Conservation (phyloP, 2,888 invertebrate genomes). For the Mallateleia sp. region DNA sequence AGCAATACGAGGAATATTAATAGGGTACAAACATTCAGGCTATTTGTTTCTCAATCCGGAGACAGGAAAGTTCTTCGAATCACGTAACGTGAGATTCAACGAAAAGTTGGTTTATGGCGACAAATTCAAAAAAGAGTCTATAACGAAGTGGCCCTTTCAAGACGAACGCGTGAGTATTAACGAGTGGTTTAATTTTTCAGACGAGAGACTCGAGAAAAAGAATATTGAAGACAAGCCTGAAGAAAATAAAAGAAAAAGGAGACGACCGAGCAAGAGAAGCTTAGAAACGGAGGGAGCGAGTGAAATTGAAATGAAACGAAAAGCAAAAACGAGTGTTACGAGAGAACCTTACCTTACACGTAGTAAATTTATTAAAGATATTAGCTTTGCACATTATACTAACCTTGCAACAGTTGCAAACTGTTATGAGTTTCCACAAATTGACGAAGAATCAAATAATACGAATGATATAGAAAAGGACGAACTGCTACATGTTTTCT, state of each 20-base stretch:
- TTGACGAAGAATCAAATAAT: not conserved
- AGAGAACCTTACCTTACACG: slow-evolving; percentile 24
- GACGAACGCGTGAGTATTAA: no score
- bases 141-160: no score
- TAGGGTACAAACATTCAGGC: slow-evolving; percentile 58
- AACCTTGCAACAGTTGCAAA: not conserved
- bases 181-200: no score
- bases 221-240: no score
- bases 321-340: slow-evolving; percentile 78
- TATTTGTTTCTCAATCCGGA: slow-evolving; percentile 70
- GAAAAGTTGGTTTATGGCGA: no score
- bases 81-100: no score
- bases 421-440: not conserved
- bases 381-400: not conserved
- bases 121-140: no score
- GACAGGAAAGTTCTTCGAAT: slow-evolving; percentile 54
- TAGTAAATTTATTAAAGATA: slow-evolving; percentile 41
- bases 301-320: slow-evolving; percentile 65
- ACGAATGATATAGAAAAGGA: not conserved
- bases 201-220: no score
- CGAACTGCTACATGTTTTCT: not conserved
- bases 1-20: slow-evolving; percentile 58
- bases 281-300: no score
- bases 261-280: no score
- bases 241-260: no score